Percentiles rank a stretch among this genome's conserved stretches.
These are phyloP conservation scores for Carduelis carduelis DNA, from an alignment of 2,797 vertebrate genomes.

Conservation along the genomic window DNA sequence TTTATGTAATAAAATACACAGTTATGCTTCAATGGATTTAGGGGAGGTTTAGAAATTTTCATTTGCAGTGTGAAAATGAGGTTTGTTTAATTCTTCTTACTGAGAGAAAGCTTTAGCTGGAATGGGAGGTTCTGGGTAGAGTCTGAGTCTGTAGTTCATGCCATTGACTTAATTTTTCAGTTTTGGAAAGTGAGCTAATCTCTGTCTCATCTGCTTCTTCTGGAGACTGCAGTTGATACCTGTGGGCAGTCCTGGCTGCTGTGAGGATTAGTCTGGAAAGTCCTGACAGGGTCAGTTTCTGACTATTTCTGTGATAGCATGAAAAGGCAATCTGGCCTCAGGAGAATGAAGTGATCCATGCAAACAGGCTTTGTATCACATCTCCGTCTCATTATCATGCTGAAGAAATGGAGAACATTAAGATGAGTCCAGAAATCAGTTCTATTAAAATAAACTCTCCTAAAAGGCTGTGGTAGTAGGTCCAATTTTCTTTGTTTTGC, in stretches of 20 bases:
- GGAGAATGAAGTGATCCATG: background rate
- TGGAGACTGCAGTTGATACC: background rate
- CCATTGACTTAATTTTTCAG: background rate
- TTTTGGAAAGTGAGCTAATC: background rate
- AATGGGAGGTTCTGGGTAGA: background rate
- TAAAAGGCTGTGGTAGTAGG: constrained; percentile 53
- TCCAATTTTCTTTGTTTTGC: constrained; percentile 69
- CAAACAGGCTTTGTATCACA: background rate
- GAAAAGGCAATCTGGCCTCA: background rate
- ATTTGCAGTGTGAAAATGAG: background rate
- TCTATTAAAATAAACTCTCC: constrained; percentile 32
- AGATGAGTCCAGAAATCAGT: background rate
- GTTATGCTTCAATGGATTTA: background rate
- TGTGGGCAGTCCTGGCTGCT: background rate
- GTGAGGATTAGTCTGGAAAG: background rate
- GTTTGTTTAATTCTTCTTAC: background rate
- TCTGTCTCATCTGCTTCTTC: background rate
- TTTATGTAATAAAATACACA: constrained; percentile 14
- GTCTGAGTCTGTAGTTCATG: background rate
- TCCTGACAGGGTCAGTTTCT: background rate
- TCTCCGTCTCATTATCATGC: background rate
- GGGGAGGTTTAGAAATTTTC: constrained; percentile 19
- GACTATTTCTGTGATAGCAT: background rate
- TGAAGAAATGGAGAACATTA: background rate
- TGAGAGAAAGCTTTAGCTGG: background rate